phyloP scores from a whole-genome alignment of 1,140 invertebrate species.

The Drosophila nikananu region DNA sequence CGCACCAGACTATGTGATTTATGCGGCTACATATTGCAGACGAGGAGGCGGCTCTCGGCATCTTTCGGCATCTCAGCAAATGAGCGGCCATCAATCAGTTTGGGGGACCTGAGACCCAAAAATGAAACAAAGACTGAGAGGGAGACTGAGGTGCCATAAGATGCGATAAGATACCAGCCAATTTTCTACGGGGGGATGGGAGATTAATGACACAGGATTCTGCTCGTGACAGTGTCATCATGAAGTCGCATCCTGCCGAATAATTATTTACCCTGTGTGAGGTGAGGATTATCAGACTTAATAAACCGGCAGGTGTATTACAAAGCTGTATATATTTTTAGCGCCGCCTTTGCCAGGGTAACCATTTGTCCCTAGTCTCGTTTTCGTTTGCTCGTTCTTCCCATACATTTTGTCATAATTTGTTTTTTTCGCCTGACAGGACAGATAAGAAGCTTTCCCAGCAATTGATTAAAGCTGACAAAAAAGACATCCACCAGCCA shows the following conservation, averaged over 20 bases:
- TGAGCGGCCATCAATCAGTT: slow-evolving; percentile 37
- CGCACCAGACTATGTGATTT: slow-evolving; percentile 57
- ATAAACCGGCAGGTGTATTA: slow-evolving; percentile 22
- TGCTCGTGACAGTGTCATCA: slow-evolving; percentile 48
- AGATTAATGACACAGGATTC: slow-evolving; percentile 48
- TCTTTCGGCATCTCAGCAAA: slow-evolving; percentile 28
- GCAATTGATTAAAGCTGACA: slow-evolving; percentile 75
- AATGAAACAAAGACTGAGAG: slow-evolving; percentile 14
- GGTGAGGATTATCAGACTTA: slow-evolving; percentile 13
- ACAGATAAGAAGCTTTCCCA: slow-evolving; percentile 38
- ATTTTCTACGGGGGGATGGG: slow-evolving; percentile 23
- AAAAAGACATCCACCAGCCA: slow-evolving; percentile 51
- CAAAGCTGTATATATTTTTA: slow-evolving; percentile 43
- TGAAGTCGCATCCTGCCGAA: slow-evolving; percentile 23
- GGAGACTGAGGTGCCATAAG: slow-evolving; percentile 31
- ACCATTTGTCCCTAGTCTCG: neutral
- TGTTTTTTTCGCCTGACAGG: slow-evolving; percentile 52
- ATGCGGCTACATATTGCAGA: slow-evolving; percentile 49
- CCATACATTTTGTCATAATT: slow-evolving; percentile 65
- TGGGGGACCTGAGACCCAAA: neutral
- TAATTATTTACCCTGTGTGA: slow-evolving; percentile 34
- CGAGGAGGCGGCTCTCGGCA: slow-evolving; percentile 16
- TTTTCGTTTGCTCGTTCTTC: neutral
- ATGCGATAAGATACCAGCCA: slow-evolving; percentile 4
- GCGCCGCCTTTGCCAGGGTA: slow-evolving; percentile 18